Evolutionary conservation across 2,888 invertebrate genomes (phyloP), one percentile per base, ranked within the genome.

Genomic region (Muschampia plurimacula): DNA sequence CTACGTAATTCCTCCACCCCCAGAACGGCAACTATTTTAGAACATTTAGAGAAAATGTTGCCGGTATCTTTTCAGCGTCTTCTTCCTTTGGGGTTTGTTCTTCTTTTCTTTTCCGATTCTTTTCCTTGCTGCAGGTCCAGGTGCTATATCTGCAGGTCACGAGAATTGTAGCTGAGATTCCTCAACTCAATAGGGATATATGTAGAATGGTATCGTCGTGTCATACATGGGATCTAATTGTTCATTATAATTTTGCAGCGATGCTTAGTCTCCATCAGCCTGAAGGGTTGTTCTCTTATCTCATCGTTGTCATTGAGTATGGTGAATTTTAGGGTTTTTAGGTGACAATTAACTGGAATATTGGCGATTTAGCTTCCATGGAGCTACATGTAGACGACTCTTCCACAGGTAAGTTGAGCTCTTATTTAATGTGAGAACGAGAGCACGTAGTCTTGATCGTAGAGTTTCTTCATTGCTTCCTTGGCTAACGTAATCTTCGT

Each of bases 271-370:
- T 67, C 36, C 44, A 67, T 75, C 4, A 75, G 59, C 41, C 68
- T 77, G 15, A 77, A 55, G 2, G 73, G 70, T 49, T 73, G 69
- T 8, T 75, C 75, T 73, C 71, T 57, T 44, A 77, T 70, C 41
- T 73, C 55, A 39, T 75, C 69, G 62, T 77, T 73, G 28, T 49
- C 46, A 28, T 75, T 77, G 12, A 60, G 39, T 10, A 77, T 73
- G 32, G 75, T 77, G 32, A 74, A 73, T 64, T 75, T 74, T 22
- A 22, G 55, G 10, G 55, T 55, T 55, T 55, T 55, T 22, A 55
- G 22, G 22, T 55, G 55, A 22, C 55, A 55, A 10, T 28, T 55
- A 10, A 55, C 9, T 22, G 55, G 55, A 4, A 55, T 55, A 55
- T 55, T 55, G 9, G 22, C 22, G 55, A 55, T 22, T 10, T 55